Conservation (phyloP, 2,113 vertebrate species). For the Conger conger region DNA sequence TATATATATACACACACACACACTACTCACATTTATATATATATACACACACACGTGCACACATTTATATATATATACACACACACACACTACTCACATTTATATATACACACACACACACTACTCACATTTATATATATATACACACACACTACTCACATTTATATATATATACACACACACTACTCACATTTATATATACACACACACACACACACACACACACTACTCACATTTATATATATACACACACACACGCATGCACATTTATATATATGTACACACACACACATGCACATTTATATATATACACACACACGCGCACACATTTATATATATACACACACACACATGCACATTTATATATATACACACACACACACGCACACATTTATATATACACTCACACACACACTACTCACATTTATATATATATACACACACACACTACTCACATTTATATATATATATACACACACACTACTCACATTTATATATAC, state of each 20-base stretch:
- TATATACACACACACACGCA: background rate
- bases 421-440: background rate
- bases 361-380: background rate
- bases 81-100: background rate
- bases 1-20: too few species aligned
- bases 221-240: too few species aligned
- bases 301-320: too few species aligned
- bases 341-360: background rate
- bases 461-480: background rate
- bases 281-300: too few species aligned
- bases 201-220: too few species aligned
- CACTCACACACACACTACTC: too few species aligned
- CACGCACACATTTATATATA: background rate
- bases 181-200: background rate
- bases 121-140: background rate
- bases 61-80: too few species aligned
- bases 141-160: background rate
- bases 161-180: background rate
- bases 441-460: background rate
- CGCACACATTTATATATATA: background rate
- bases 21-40: too few species aligned
- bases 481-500: too few species aligned
- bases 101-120: background rate
- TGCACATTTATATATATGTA: too few species aligned
- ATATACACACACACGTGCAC: too few species aligned